phyloP scores from a whole-genome alignment of 2,888 invertebrate species.

The Reticulitermes lucifugus region DNA sequence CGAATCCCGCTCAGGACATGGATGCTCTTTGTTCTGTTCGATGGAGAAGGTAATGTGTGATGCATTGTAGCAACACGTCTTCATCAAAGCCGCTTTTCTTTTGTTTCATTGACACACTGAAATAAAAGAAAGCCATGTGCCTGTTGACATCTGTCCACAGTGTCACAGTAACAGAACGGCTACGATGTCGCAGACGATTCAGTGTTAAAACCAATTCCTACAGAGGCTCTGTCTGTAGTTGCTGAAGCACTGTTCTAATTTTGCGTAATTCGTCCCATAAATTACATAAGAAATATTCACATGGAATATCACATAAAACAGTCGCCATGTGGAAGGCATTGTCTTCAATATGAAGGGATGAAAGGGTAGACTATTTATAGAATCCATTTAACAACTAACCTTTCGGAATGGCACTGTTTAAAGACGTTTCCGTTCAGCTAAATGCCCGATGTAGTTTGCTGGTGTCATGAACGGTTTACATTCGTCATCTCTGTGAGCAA shows the following conservation, averaged over 20 bases:
- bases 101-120: too few species aligned
- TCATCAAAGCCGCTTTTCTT: too few species aligned
- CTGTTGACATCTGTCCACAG: background rate
- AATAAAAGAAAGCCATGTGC: background rate
- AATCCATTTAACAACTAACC: slow-evolving; percentile 5
- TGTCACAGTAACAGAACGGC: background rate
- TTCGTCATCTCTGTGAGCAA: background rate
- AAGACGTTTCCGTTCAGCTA: background rate
- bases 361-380: background rate
- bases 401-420: background rate
- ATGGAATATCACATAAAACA: background rate
- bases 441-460: background rate
- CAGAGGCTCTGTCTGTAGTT: too few species aligned
- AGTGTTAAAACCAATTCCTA: too few species aligned
- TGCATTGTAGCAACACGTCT: too few species aligned
- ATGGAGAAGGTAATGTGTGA: too few species aligned
- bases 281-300: background rate
- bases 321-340: background rate
- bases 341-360: background rate
- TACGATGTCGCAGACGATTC: too few species aligned
- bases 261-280: background rate
- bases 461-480: too few species aligned
- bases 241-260: background rate
- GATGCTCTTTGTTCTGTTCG: too few species aligned
- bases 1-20: too few species aligned